These are phyloP conservation scores for Luffia ferchaultella DNA, from an alignment of 2,888 invertebrate genomes.

Conservation along the genomic window DNA sequence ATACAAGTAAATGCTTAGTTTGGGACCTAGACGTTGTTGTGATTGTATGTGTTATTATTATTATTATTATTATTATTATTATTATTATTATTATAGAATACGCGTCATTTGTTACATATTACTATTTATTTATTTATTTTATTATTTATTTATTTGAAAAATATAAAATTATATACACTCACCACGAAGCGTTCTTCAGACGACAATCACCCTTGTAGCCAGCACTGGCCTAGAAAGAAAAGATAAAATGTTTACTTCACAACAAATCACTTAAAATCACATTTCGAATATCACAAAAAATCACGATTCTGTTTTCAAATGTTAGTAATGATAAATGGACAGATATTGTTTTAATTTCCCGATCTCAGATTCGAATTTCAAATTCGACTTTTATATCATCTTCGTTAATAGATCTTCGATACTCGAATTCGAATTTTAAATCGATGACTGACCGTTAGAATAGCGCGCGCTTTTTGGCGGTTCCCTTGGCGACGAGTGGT, in stretches of 20 bases:
- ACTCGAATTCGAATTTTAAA: neutral
- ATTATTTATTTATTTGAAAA: neutral
- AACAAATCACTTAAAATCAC: neutral
- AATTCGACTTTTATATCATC: no score
- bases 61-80: no score
- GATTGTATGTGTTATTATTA: no score
- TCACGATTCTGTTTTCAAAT: neutral
- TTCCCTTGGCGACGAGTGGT: constrained; percentile 4
- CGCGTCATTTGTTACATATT: no score
- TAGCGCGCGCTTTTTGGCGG: neutral
- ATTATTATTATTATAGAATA: no score
- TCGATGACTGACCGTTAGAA: neutral
- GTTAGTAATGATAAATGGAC: no score
- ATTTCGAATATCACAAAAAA: neutral
- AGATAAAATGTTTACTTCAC: neutral
- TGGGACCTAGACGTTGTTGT: no score
- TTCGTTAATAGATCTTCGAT: no score
- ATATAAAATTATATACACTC: neutral
- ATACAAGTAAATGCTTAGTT: no score
- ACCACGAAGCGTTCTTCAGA: neutral
- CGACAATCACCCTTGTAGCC: neutral
- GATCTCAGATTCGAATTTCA: no score
- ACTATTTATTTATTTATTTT: no score
- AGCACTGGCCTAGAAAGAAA: neutral
- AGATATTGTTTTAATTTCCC: no score